These are phyloP conservation scores for Okamejei kenojei DNA, from an alignment of 2,797 vertebrate species.

Conservation along the genomic window DNA sequence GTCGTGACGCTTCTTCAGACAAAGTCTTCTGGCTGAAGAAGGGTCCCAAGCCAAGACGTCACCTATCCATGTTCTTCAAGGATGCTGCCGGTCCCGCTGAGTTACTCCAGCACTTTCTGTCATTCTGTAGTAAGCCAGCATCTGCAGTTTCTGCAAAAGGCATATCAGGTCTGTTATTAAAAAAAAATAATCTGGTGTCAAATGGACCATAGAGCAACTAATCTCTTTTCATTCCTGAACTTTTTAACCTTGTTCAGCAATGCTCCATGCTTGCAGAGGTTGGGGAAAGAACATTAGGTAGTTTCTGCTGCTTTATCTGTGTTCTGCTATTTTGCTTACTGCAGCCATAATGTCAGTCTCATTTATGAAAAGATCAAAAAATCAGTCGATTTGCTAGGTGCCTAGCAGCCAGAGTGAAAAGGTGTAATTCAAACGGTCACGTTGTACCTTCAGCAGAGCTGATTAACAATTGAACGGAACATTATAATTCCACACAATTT, in stretches of 20 bases:
- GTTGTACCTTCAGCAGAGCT: not conserved
- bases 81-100: too few relatives aligned
- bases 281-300: slow-evolving; percentile 6
- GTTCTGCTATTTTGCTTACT: not conserved
- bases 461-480: not conserved
- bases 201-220: not conserved
- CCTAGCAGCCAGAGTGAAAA: not conserved
- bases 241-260: not conserved
- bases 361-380: not conserved
- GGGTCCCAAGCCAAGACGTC: too few relatives aligned
- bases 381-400: not conserved
- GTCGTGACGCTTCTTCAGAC: too few relatives aligned
- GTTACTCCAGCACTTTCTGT: too few relatives aligned
- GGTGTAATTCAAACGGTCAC: not conserved
- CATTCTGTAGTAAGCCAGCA: too few relatives aligned
- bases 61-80: too few relatives aligned
- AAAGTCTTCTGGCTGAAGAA: too few relatives aligned
- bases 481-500: not conserved
- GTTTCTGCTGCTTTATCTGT: not conserved
- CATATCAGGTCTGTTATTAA: not conserved
- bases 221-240: not conserved
- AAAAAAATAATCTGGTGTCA: not conserved
- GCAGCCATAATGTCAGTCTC: not conserved
- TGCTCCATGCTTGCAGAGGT: not conserved
- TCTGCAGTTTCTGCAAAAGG: not conserved